Conservation (phyloP, 2,797 vertebrate genomes). For the Brachyrhaphis roseni region DNA sequence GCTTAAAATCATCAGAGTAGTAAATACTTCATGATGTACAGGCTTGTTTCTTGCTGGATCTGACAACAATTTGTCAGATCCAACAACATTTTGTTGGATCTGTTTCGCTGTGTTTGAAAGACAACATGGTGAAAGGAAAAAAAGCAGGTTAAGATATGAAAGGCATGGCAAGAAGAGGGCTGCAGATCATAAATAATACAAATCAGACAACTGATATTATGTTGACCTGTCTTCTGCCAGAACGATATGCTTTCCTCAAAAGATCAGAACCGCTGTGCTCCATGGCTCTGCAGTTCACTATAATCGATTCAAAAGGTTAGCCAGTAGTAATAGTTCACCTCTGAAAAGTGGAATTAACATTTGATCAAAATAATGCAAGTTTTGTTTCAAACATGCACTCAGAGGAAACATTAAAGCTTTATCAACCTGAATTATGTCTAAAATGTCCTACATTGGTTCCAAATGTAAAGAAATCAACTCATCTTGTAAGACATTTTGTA, state of each 20-base stretch:
- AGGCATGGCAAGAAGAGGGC: not conserved
- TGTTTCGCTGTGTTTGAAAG: not conserved
- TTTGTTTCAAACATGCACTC: not conserved
- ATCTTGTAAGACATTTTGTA: not conserved
- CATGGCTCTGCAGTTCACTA: not conserved
- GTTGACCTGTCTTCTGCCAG: not conserved
- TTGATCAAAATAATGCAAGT: not conserved
- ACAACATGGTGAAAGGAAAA: not conserved
- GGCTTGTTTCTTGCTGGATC: not conserved
- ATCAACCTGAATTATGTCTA: not conserved
- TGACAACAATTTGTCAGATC: not conserved
- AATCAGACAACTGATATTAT: not conserved
- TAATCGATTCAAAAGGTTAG: slow-evolving; percentile 4
- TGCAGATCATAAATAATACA: not conserved
- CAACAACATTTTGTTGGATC: too few relatives aligned
- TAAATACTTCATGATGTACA: not conserved
- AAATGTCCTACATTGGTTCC: not conserved
- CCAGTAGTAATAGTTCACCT: not conserved
- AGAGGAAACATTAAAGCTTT: not conserved
- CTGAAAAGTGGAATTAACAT: not conserved
- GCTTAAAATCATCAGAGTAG: not conserved
- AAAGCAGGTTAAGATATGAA: not conserved
- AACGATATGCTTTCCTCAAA: not conserved
- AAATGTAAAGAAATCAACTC: not conserved
- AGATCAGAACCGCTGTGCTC: not conserved